Evolutionary conservation across 2,113 vertebrate genomes (phyloP), one percentile per base, ranked within the genome.

Genomic region (Macrotus californicus): DNA sequence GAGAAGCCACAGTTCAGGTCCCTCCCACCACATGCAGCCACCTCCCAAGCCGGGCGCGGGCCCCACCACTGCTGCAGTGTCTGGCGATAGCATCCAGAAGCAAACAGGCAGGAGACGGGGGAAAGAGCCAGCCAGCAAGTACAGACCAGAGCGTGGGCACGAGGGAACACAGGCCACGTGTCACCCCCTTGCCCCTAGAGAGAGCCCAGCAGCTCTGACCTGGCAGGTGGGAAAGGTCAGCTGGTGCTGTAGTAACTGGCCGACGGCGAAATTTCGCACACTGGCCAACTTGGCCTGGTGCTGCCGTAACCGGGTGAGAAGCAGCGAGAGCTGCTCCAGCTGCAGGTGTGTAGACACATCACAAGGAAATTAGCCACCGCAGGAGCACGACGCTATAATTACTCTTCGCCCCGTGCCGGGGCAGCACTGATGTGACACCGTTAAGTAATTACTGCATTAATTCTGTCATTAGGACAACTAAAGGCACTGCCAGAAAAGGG

Each of bases 321-420:
- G 99, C 98, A 99, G 98, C 91, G 99, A 99, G 98, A 99, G 98
- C 99, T 99, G 99, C 99, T 99, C 99, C 89, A 99, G 99, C 99
- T 99, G 99, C 96, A 98, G 98, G 98, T 98, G 98, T 97, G 98
- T 97, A 99, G 98, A 97, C 98, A 99, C 98, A 99, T 97, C 97
- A 95, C 97, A 91, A 98, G 98, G 98, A 98, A 97, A 98, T 98
- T 98, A 99, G 98, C 97, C 98, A 97, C 97, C 70, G 36, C 90
- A 96, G 97, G 96, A 97, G 96, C 96, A 88, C 4, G 12, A 70
- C 83, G 48, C 86, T 73, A 46, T 96, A 97, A 97, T 97, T 96
- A 98, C 96, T 98, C 96, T 97, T 97, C 93, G 97, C 96, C 98
- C 96, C 77, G 96, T 91, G 98, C 97, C 56, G 80, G 97, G 97